Base-by-base conservation (phyloP, 2,797 vertebrate species). In the Sphenopsis melanotis region DNA sequence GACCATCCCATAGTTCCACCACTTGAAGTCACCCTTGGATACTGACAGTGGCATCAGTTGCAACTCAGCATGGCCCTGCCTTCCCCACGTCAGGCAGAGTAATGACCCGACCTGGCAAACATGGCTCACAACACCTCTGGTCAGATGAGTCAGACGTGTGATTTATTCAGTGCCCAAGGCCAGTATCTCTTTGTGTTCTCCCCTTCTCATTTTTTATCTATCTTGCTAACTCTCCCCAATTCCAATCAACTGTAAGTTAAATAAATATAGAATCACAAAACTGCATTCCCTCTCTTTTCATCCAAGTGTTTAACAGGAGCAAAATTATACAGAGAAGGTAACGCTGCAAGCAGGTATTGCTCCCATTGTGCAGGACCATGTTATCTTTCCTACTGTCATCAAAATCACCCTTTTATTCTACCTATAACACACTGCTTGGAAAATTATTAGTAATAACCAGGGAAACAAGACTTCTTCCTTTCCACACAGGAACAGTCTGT, bases 141-240 rank as follows among this genome's bases (percentile, higher is more conserved):
- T 82, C 85, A 82, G 44, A 72, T 94, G 95, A 95, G 85, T 93
- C 83, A 93, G 66, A 72, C 1, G 10, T 30, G 56, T 69, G 47
- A 91, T 84, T 80, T 91, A 91, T 60, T 87, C 74, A 94, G 5
- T 63, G 66, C 74, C 70, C 71, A 82, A 94, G 83, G 80, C 83
- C 63, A 70, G 47, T 32, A 90, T 53, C 72, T 90, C 74, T 32
- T 60, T 53, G 15, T 44, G 44, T 27, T 83, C 30, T 61, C 37
- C 44, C 56, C 49, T 61, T 83, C 77, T 56, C 56, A 56, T 66
- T 66, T 84, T 70, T 72, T 3, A 1, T 32, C 32, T 79, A 9
- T 68, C 20, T 53, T 36, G 22, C 41, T 22, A 37, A 21, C 39
- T 60, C 34, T 70, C 26, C 10, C 19, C 34, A 63, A 1, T 41